Percentiles rank a stretch among this genome's conserved stretches.
phyloP scores from a whole-genome alignment of 2,888 invertebrate genomes.

The Sarcophaga caerulescens region DNA sequence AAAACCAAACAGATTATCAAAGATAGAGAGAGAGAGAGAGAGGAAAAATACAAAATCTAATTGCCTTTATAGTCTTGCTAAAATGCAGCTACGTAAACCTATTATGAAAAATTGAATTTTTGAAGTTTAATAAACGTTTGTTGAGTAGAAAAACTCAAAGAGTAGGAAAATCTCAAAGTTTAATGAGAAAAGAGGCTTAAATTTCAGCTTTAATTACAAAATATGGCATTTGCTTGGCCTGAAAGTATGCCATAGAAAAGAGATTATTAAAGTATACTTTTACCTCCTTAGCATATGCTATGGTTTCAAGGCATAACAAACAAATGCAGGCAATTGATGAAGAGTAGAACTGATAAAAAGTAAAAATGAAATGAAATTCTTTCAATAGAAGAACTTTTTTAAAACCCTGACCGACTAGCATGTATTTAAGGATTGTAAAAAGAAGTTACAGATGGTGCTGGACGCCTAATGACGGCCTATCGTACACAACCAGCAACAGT shows the following conservation, averaged over 20 bases:
- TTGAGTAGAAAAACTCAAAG: neutral
- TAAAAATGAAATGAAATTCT: too few relatives aligned
- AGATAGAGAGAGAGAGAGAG: neutral
- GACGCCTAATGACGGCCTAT: too few relatives aligned
- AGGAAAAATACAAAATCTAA: neutral
- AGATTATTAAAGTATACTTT: neutral
- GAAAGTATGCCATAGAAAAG: neutral
- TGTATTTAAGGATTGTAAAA: too few relatives aligned
- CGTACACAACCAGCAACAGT: too few relatives aligned
- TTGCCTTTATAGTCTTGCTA: neutral
- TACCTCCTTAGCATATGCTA: neutral
- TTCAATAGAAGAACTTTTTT: too few relatives aligned
- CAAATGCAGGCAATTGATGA: neutral
- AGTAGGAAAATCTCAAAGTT: neutral
- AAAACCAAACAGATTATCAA: too few relatives aligned
- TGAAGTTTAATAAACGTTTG: neutral
- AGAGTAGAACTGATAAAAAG: neutral
- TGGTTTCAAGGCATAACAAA: neutral
- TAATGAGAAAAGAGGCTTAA: constrained; percentile 7
- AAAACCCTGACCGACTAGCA: too few relatives aligned
- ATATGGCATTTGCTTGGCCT: neutral
- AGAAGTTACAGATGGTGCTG: too few relatives aligned
- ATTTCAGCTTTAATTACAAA: neutral
- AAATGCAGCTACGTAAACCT: neutral
- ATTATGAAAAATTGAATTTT: neutral